Conservation (phyloP, 2,113 vertebrate genomes). For the Dicaeum eximium region DNA sequence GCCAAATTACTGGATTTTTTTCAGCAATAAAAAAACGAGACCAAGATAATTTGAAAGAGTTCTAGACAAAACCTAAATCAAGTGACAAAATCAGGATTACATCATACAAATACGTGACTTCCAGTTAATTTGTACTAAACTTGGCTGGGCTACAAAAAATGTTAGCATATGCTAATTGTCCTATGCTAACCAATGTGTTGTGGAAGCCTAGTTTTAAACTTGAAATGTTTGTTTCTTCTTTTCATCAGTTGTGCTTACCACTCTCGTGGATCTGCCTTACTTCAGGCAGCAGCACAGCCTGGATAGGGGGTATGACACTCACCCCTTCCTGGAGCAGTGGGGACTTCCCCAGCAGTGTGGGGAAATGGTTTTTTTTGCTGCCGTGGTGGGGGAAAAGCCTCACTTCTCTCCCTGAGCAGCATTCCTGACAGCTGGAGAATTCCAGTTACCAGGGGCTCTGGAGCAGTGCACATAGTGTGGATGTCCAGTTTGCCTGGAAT, state of each 20-base stretch:
- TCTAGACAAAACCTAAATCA: not conserved
- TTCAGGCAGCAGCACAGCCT: not conserved
- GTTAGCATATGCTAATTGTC: constrained; percentile 1
- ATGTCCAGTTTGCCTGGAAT: not conserved
- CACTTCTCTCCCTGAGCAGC: not conserved
- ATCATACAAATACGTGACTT: not conserved
- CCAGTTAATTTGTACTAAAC: not conserved
- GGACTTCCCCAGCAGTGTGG: not conserved
- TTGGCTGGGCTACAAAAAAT: not conserved
- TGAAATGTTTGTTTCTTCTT: constrained; percentile 43
- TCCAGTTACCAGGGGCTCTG: not conserved
- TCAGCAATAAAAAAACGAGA: not conserved
- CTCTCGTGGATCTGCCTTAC: not conserved
- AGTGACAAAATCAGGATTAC: not conserved
- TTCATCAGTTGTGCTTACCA: constrained; percentile 10
- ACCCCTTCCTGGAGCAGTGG: not conserved
- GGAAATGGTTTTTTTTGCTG: not conserved
- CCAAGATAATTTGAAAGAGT: not conserved
- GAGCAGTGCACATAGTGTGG: not conserved
- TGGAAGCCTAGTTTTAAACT: constrained; percentile 22
- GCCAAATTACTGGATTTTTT: not conserved
- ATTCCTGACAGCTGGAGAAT: not conserved
- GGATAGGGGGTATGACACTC: not conserved
- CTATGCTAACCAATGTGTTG: not conserved
- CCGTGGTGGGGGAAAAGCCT: not conserved